phyloP scores from a whole-genome alignment of 2,888 invertebrate species.

The Arrhopalites spinosus region DNA sequence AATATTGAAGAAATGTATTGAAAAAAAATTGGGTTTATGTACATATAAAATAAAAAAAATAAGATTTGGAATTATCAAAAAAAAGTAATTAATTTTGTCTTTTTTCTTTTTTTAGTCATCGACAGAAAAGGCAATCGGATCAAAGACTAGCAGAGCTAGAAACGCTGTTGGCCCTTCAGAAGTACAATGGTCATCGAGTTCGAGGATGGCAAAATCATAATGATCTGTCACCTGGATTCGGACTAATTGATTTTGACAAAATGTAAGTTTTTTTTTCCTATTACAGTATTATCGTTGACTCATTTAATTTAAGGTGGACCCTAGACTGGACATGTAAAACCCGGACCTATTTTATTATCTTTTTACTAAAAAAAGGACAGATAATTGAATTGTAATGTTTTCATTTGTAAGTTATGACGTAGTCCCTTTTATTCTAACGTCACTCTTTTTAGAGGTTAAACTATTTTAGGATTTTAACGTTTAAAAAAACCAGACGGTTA shows the following conservation, averaged over 20 bases:
- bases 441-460: no score
- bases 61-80: not conserved
- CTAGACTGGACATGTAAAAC: no score
- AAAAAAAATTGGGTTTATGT: no score
- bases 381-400: no score
- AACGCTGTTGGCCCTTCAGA: constrained; percentile 64
- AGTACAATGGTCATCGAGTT: constrained; percentile 62
- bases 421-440: no score
- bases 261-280: no score
- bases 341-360: no score
- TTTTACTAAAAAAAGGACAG: no score
- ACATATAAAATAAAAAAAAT: not conserved
- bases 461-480: no score
- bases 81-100: not conserved
- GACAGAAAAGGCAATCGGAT: constrained; percentile 66
- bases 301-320: constrained; percentile 10
- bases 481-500: no score
- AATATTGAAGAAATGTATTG: no score
- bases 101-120: constrained; percentile 56
- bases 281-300: not conserved
- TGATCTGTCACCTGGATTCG: constrained; percentile 62
- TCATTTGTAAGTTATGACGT: no score
- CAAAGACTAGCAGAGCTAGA: constrained; percentile 67
- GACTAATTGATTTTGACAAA: constrained; percentile 63
- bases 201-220: constrained; percentile 46